Evolutionary conservation across 2,113 vertebrate species (phyloP), one percentile per base, ranked within the genome.

Genomic region (Corythornis cristatus): DNA sequence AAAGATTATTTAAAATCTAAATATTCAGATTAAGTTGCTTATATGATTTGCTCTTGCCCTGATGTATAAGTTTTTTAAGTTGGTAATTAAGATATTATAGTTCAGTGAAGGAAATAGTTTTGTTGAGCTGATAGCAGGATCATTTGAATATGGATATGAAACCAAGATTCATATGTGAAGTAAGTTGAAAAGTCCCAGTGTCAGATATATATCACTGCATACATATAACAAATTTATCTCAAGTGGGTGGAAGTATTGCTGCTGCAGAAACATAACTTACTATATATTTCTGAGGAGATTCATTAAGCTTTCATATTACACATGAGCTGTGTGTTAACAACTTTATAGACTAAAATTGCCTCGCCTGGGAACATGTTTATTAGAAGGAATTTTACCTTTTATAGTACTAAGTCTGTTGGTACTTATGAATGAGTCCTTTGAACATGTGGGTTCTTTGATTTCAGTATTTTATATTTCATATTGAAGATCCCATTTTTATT

Each of bases 301-400:
- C 43, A 33, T 48, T 46, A 71, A 64, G 6, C 22, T 76, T 56
- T 65, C n/a, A 40, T 50, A 7, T 53, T 78, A 71, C 28, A 53
- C 0, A 0, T 48, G 28, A 56, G 8, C 3, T 40, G 3, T 65
- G 2, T 33, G 10, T 60, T 51, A 65, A 57, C 6, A 54, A 2
- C 5, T 77, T 83, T 46, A 67, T 6, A n/a, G 33, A 28, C 35
- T 71, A 83, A 57, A 85, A 79, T 54, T 86, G 5, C 8, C 5
- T 40, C 28, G 72, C 28, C 21, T 60, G 14, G 33, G 14, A 71
- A 60, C 11, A 23, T 1, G 0, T 53, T 85, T 77, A 53, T 5
- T 33, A 19, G 26, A 68, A 75, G 6, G 26, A 35, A 65, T 75
- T 25, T n/a, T 51, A 46, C 15, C 71, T 28, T 37, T 4, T 57